Evolutionary conservation across 2,113 vertebrate species (phyloP).

Genomic region (Anoplopoma fimbria): DNA sequence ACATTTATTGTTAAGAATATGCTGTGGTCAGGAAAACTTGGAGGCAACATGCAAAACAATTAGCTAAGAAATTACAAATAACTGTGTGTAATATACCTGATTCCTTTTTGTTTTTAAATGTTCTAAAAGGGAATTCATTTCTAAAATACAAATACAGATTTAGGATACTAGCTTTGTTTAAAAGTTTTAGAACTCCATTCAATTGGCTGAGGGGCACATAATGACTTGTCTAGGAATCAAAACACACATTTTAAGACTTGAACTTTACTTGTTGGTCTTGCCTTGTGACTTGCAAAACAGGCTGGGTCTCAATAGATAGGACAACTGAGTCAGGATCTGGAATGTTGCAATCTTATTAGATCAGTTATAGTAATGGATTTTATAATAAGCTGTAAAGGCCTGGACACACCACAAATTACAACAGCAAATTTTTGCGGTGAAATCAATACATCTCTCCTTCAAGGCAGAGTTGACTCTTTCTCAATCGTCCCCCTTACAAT

Average conservation of each 20-base stretch:
- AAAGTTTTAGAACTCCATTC: background rate
- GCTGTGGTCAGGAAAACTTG: background rate
- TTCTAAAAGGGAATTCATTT: background rate
- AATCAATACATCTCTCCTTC: background rate
- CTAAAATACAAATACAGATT: background rate
- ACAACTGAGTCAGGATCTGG: background rate
- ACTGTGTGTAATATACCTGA: background rate
- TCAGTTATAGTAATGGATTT: background rate
- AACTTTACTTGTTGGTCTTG: background rate
- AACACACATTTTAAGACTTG: background rate
- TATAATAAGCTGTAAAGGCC: background rate
- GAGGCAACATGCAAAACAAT: background rate
- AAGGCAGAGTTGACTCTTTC: background rate
- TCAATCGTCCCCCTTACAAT: background rate
- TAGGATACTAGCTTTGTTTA: background rate
- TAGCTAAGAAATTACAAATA: background rate
- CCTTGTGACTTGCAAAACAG: background rate
- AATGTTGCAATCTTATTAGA: background rate
- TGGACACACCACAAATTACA: background rate
- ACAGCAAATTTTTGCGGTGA: too few species aligned
- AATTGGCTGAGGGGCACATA: background rate
- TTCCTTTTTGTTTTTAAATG: background rate
- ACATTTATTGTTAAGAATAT: background rate
- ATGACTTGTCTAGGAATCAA: background rate
- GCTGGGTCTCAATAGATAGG: background rate